Base-by-base conservation (phyloP, 2,888 invertebrate genomes). In the Agonum fuliginosum region DNA sequence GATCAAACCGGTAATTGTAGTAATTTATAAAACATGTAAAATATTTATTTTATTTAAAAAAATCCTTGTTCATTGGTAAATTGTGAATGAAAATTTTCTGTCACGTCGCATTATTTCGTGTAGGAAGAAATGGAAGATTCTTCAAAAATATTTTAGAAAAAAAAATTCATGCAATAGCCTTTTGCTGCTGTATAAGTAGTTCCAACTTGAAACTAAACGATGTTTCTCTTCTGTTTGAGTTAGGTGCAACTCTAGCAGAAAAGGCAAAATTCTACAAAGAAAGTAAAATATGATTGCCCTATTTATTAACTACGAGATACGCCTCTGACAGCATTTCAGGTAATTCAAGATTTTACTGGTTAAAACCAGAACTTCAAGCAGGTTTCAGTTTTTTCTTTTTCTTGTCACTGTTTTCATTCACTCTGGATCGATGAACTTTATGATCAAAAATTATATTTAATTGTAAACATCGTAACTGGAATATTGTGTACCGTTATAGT, bases 321-420 rank as follows among this genome's bases (percentile, higher is more conserved):
- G 54, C 54, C 54, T 54, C 54, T 54, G 54, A 24, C n/a, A 12
- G 19, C 12, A 19, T 20, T 20, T 48, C 54, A 27, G 24, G 48
- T 48, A 58, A 65, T 65, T 37, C 65, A 34, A 37, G 37, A 30
- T 34, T 65, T 65, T 65, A 65, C 65, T 37, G 65, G 34, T 34
- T 65, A 6, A 34, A 65, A 65, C 65, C 65, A 65, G 65, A 65
- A 65, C 30, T 65, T 30, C 6, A 34, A 65, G 65, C 65, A 30
- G 65, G 65, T 65, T 65, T 65, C 65, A 19, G 34, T 17, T 65
- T 65, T 65, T 65, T 17, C 19, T 65, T 34, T 65, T 65, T 34
- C 17, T 65, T 65, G 65, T 65, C 37, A 34, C 30, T 62, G 37
- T 65, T 65, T 65, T 65, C 30, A 65, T 65, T 17, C 37, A 34